Evolutionary conservation across 1,140 invertebrate genomes (phyloP).

Genomic region (Diorhabda carinulata): DNA sequence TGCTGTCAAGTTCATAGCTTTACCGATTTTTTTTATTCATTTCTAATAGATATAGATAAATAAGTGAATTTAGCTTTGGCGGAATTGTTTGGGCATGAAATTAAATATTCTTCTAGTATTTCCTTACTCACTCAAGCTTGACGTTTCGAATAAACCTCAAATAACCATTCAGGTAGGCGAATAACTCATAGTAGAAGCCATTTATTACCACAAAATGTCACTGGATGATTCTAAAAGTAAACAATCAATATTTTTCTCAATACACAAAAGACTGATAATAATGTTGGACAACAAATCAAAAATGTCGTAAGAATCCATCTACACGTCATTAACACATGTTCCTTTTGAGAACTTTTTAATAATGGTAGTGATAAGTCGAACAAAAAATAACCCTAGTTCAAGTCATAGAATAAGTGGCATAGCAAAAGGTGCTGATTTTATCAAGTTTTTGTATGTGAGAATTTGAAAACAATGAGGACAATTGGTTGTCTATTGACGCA

Average conservation of each 20-base stretch:
- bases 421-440: too few relatives aligned
- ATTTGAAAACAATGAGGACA: too few relatives aligned
- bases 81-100: background rate
- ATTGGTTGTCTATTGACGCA: too few relatives aligned
- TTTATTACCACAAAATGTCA: conserved; percentile 29
- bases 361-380: too few relatives aligned
- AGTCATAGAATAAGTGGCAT: too few relatives aligned
- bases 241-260: conserved; percentile 28
- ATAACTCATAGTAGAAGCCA: conserved; percentile 9
- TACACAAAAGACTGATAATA: conserved; percentile 25
- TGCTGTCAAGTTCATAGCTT: too few relatives aligned
- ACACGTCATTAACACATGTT: conserved; percentile 33
- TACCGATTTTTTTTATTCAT: too few relatives aligned
- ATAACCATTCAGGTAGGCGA: conserved; percentile 1
- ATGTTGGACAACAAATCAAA: conserved; percentile 30
- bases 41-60: too few relatives aligned
- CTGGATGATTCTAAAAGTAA: conserved; percentile 20
- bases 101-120: background rate
- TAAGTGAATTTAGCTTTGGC: background rate
- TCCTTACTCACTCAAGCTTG: conserved; percentile 5
- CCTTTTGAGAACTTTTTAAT: conserved; percentile 8
- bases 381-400: too few relatives aligned
- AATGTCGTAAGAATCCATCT: conserved; percentile 28
- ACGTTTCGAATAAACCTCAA: conserved; percentile 7
- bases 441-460: too few relatives aligned